These are phyloP conservation scores for Autographa gamma DNA, from an alignment of 2,888 invertebrate genomes.

Conservation along the genomic window DNA sequence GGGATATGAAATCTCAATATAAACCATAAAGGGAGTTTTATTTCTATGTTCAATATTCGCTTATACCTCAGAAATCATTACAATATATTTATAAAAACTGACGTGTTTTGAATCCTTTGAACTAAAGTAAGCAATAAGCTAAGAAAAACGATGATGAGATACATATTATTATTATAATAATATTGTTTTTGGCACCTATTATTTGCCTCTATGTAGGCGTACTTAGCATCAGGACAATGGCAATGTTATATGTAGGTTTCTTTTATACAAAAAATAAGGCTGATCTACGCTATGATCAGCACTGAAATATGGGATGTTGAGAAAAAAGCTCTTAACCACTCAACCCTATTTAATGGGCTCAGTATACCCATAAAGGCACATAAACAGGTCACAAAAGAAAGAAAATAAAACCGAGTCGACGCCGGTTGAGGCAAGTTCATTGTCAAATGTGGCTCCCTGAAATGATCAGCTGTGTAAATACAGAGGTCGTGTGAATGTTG, in stretches of 20 bases:
- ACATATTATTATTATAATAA: too few relatives aligned
- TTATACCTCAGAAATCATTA: too few relatives aligned
- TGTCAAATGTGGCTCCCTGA: conserved; percentile 28
- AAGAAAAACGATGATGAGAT: too few relatives aligned
- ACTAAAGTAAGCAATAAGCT: too few relatives aligned
- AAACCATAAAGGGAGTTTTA: too few relatives aligned
- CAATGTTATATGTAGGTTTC: background rate
- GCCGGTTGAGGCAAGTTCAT: conserved; percentile 28
- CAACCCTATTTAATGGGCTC: conserved; percentile 3
- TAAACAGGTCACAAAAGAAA: conserved; percentile 16
- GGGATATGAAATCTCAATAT: too few relatives aligned
- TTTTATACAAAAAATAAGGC: background rate
- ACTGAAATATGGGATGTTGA: background rate
- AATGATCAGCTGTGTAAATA: conserved; percentile 55
- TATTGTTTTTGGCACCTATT: too few relatives aligned
- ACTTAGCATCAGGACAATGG: background rate
- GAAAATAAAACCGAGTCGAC: conserved; percentile 20
- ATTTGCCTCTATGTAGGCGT: too few relatives aligned
- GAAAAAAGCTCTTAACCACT: background rate
- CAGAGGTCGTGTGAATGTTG: conserved; percentile 35
- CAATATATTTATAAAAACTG: too few relatives aligned
- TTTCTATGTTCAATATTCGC: too few relatives aligned
- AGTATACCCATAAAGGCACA: background rate
- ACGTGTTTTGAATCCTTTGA: too few relatives aligned
- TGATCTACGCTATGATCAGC: conserved; percentile 1